These are phyloP conservation scores for Drosophila asahinai DNA, from an alignment of 1,140 invertebrate species.

Conservation along the genomic window DNA sequence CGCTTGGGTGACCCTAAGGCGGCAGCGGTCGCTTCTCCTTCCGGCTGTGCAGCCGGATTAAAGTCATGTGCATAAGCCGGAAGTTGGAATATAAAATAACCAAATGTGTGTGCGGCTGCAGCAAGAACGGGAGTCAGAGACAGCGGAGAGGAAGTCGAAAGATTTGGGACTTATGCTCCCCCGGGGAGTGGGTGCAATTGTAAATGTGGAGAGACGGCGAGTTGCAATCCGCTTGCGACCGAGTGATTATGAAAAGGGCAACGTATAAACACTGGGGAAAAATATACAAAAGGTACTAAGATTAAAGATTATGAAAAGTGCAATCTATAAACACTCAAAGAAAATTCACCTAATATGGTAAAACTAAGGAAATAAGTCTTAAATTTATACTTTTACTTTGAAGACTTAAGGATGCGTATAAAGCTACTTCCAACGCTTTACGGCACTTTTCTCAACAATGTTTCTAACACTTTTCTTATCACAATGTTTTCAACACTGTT, in stretches of 20 bases:
- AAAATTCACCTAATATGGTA: too few species aligned
- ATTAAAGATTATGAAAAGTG: too few species aligned
- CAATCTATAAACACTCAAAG: too few species aligned
- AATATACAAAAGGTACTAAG: background rate
- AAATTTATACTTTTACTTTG: too few species aligned
- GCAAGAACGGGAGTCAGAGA: background rate
- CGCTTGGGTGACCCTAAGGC: slow-evolving; percentile 32
- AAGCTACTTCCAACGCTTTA: too few species aligned
- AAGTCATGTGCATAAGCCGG: slow-evolving; percentile 82
- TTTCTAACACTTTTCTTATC: too few species aligned
- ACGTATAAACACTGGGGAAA: slow-evolving; percentile 25
- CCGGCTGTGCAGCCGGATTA: slow-evolving; percentile 70
- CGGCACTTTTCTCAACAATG: too few species aligned
- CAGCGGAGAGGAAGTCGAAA: slow-evolving; percentile 46
- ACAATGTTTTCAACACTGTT: too few species aligned
- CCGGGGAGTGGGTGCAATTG: slow-evolving; percentile 18
- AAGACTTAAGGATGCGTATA: too few species aligned
- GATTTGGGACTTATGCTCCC: slow-evolving; percentile 69
- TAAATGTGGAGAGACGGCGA: slow-evolving; percentile 34
- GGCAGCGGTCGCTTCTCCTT: slow-evolving; percentile 44
- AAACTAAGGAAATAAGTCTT: too few species aligned
- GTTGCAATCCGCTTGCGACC: slow-evolving; percentile 30
- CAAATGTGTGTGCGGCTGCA: slow-evolving; percentile 50
- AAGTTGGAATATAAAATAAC: slow-evolving; percentile 81
- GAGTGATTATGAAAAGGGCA: slow-evolving; percentile 56